A percentile compares a stretch with the other conserved stretches of the same genome.
Conservation (phyloP, 2,888 invertebrate species). For the Emmelina monodactyla region DNA sequence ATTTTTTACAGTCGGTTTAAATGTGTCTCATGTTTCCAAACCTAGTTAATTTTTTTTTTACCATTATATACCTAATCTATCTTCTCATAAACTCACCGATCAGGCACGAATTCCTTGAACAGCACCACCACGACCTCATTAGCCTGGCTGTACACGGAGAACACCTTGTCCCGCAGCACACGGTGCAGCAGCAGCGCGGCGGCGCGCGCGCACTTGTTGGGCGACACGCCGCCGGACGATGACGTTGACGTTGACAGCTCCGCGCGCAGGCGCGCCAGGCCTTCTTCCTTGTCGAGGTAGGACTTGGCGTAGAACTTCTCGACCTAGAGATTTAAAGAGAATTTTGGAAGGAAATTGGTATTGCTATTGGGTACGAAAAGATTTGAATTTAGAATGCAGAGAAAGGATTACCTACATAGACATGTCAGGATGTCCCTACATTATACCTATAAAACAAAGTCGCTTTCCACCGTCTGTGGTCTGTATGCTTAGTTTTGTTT, state of each 20-base stretch:
- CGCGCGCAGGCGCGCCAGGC: constrained; percentile 71
- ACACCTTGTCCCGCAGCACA: constrained; percentile 85
- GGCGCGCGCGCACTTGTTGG: constrained; percentile 84
- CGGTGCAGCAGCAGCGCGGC: constrained; percentile 81
- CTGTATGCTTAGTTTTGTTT: no score
- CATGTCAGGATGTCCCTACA: no score
- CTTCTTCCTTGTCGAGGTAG: constrained; percentile 89
- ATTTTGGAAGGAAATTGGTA: no score
- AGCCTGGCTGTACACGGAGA: constrained; percentile 85
- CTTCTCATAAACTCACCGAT: constrained; percentile 73
- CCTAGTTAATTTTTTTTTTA: no score
- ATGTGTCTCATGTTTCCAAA: no score
- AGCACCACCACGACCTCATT: constrained; percentile 82
- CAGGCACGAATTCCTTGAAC: constrained; percentile 85
- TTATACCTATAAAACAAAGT: no score
- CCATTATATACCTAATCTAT: no score
- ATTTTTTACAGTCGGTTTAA: no score
- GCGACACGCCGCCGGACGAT: constrained; percentile 52
- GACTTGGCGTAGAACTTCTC: constrained; percentile 92
- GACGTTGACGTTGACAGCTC: constrained; percentile 43
- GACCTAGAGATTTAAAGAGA: constrained; percentile 64
- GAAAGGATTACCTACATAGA: no score
- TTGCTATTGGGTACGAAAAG: no score
- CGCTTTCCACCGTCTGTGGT: no score
- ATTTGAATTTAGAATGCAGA: no score